A percentile compares a stretch with the other conserved stretches of the same genome.
These are phyloP conservation scores for Argyra leucocephala DNA, from an alignment of 2,888 invertebrate species.

Conservation along the genomic window DNA sequence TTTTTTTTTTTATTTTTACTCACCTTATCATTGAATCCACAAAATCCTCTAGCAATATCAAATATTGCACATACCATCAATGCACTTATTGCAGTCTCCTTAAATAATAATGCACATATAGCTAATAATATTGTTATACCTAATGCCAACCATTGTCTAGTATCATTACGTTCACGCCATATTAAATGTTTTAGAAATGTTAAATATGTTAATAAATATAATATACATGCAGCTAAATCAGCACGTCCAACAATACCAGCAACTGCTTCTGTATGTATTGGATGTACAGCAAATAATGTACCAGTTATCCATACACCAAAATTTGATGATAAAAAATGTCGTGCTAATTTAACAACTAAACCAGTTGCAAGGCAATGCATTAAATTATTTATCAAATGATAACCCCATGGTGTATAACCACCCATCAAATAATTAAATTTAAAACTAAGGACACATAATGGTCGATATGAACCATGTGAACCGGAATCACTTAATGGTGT, in stretches of 20 bases:
- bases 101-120: constrained; percentile 78
- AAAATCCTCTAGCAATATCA: constrained; percentile 58
- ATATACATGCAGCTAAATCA: constrained; percentile 83
- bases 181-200: constrained; percentile 72
- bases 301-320: constrained; percentile 68
- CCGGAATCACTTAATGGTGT: constrained; percentile 85
- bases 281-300: constrained; percentile 85
- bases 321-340: constrained; percentile 57
- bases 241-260: constrained; percentile 92
- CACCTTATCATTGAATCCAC: constrained; percentile 48
- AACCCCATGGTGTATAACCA: constrained; percentile 70
- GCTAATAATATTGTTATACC: constrained; percentile 55
- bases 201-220: constrained; percentile 79
- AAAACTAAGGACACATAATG: constrained; percentile 81
- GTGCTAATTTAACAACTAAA: constrained; percentile 68
- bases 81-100: constrained; percentile 91
- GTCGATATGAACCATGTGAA: constrained; percentile 94
- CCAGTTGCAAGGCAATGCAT: constrained; percentile 78
- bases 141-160: constrained; percentile 52
- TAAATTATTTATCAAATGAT: constrained; percentile 76
- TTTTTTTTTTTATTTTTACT: constrained; percentile 17
- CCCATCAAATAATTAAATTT: constrained; percentile 71
- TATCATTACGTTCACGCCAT: constrained; percentile 48
- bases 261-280: constrained; percentile 93
- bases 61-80: constrained; percentile 81